Evolutionary conservation across 2,888 invertebrate species (phyloP).

Genomic region (Tenthredo livida): DNA sequence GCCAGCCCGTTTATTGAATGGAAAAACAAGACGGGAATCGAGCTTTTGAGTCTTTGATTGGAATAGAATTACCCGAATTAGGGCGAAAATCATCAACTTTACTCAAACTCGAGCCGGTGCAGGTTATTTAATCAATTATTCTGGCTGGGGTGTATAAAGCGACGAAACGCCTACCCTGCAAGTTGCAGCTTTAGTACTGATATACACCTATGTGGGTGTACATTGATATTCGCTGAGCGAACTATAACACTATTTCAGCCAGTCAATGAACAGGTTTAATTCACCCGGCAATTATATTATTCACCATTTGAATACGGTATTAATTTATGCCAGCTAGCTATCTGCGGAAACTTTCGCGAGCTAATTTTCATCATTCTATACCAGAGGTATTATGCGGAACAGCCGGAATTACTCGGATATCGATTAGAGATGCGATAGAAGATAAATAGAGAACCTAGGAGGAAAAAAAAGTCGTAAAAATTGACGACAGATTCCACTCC

Average conservation of each 20-base stretch:
- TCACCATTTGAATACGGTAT: conserved; percentile 39
- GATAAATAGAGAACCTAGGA: not conserved
- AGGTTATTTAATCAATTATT: not conserved
- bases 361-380: not conserved
- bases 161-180: not conserved
- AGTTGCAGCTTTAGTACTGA: not conserved
- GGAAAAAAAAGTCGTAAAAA: not conserved
- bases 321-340: conserved; percentile 5
- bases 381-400: not conserved
- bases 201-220: not conserved
- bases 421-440: not conserved
- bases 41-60: not conserved
- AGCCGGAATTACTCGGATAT: not conserved
- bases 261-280: conserved; percentile 40
- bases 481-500: not conserved
- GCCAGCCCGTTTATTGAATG: not conserved
- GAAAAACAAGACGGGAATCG: not conserved
- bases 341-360: not conserved
- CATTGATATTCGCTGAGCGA: conserved; percentile 18
- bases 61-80: not conserved
- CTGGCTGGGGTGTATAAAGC: not conserved
- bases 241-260: conserved; percentile 2
- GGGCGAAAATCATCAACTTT: too few relatives aligned
- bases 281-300: conserved; percentile 31
- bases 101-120: not conserved